Evolutionary conservation across 2,113 vertebrate genomes (phyloP), one percentile per base, ranked within the genome.

Genomic region (Protobothrops mucrosquamatus): DNA sequence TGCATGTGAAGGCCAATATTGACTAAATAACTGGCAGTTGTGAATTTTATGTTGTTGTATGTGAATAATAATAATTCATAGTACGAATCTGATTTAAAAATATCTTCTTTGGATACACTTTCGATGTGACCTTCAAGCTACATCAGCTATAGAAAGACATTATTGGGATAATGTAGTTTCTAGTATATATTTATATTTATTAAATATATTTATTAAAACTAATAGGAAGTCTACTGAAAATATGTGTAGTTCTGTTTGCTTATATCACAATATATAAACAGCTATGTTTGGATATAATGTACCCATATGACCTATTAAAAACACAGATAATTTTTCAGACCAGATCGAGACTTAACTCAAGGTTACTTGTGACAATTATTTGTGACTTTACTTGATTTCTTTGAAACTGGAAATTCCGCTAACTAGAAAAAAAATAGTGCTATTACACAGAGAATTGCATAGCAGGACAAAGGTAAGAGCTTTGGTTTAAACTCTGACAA

Each of bases 81-180:
- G 15, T 20, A 39, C 18, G 6, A 74, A n/a, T 74, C 18, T 34
- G n/a, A 74, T 74, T 74, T 74, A 39, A 74, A 74, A 34, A 39
- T 74, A 74, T 39, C 14, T 34, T 74, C 6, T 74, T 74, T 39
- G n/a, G 69, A 74, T 34, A 20, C 2, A 39, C n/a, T n/a, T 69
- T 74, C 34, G 6, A 74, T 74, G 15, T 74, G 69, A 39, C 69
- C n/a, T 74, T 74, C 15, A 74, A 74, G n/a, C 26, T 39, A 2
- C 0, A 0, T 2, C 20, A 9, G 59, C 61, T 24, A 55, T 2
- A 90, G 23, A 24, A 59, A 64, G 48, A 88, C 61, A 91, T 85
- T n/a, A 11, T 54, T n/a, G 46, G 24, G 4, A 69, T n/a, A 0
- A 0, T 11, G 51, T 34, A 39, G 18, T 39, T 74, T 39, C 2